phyloP scores from a whole-genome alignment of 2,113 vertebrate species.

The Gavialis gangeticus region DNA sequence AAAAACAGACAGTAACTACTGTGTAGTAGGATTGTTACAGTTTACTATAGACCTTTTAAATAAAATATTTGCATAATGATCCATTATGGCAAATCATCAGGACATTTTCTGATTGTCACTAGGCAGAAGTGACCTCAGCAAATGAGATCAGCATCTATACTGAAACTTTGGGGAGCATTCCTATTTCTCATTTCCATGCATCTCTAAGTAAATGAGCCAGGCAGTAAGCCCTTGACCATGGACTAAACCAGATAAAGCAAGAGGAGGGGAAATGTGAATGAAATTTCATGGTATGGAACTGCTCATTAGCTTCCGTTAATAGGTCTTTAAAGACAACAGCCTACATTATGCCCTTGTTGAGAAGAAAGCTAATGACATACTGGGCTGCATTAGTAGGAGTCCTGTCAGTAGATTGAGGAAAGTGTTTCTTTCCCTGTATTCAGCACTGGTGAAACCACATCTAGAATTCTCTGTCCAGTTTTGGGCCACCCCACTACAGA shows the following conservation, averaged over 20 bases:
- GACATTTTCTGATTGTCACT: background rate
- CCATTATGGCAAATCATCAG: slow-evolving; percentile 16
- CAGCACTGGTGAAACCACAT: too few species aligned
- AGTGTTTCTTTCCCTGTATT: too few species aligned
- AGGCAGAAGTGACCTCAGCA: background rate
- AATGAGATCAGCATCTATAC: background rate
- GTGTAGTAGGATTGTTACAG: background rate
- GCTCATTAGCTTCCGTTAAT: background rate
- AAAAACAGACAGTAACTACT: slow-evolving; percentile 1
- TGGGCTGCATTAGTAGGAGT: too few species aligned
- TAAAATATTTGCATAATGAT: slow-evolving; percentile 12
- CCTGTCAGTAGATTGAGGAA: too few species aligned
- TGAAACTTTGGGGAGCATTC: background rate
- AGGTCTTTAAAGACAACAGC: background rate
- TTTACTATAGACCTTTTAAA: slow-evolving; percentile 20
- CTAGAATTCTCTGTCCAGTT: too few species aligned
- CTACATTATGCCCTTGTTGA: too few species aligned
- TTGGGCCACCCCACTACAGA: too few species aligned
- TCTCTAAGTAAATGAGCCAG: background rate
- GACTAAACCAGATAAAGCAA: background rate
- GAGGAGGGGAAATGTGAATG: background rate
- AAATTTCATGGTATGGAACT: background rate
- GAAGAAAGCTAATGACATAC: too few species aligned
- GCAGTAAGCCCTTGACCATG: background rate
- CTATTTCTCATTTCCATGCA: background rate